phyloP scores from a whole-genome alignment of 2,797 vertebrate species.

The Amniataba percoides region DNA sequence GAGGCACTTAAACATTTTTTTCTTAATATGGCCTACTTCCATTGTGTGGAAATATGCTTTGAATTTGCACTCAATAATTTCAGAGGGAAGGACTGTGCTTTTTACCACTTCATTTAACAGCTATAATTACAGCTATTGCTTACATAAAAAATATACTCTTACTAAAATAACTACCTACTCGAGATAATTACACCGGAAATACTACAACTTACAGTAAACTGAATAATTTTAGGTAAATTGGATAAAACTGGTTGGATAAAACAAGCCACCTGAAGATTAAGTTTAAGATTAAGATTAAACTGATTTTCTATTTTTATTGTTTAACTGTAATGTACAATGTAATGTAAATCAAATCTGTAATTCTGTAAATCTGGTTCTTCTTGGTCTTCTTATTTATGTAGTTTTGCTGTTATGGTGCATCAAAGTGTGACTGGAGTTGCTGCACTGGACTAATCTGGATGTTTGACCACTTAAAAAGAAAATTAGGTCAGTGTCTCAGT shows the following conservation, averaged over 20 bases:
- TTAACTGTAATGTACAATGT: too few species aligned
- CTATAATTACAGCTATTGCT: neutral
- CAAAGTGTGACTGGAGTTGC: neutral
- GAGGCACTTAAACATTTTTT: too few species aligned
- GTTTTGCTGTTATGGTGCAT: slow-evolving; percentile 1
- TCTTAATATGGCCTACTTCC: too few species aligned
- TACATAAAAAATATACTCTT: neutral
- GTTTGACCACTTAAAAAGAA: slow-evolving; percentile 6
- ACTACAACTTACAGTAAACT: too few species aligned
- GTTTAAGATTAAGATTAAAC: too few species aligned
- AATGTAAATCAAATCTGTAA: neutral
- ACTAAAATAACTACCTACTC: neutral
- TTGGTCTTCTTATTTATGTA: neutral
- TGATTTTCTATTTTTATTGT: neutral
- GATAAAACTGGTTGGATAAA: too few species aligned
- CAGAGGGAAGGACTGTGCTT: too few species aligned
- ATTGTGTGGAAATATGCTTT: too few species aligned
- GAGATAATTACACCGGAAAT: neutral
- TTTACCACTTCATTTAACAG: too few species aligned
- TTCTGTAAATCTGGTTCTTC: neutral
- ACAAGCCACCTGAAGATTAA: too few species aligned
- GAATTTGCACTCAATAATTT: too few species aligned
- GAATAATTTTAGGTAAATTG: too few species aligned
- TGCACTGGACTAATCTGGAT: slow-evolving; percentile 2
- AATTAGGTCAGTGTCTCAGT: slow-evolving; percentile 10